These are phyloP conservation scores for Xenopus tropicalis DNA, from an alignment of 2,113 vertebrate species.

Conservation along the genomic window DNA sequence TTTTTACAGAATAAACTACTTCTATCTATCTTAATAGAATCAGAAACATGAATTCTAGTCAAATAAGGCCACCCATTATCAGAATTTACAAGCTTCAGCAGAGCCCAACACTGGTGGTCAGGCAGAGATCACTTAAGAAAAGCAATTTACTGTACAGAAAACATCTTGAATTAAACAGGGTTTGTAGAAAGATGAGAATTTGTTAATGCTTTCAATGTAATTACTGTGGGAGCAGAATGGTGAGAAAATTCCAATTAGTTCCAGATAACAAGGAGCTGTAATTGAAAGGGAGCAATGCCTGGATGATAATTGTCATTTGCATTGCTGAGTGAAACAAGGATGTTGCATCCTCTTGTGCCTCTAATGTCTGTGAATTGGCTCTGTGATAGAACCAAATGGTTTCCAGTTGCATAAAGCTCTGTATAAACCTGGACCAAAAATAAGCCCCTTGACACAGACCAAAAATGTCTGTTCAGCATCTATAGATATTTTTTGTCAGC, in stretches of 20 bases:
- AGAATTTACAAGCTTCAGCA: background rate
- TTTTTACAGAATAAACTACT: background rate
- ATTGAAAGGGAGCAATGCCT: constrained; percentile 14
- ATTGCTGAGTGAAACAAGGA: background rate
- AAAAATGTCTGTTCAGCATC: no score
- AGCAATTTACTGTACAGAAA: constrained; percentile 3
- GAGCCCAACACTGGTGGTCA: background rate
- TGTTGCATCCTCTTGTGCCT: background rate
- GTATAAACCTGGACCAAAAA: no score
- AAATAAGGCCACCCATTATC: background rate
- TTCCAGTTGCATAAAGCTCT: no score
- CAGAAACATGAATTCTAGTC: background rate
- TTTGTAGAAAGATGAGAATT: constrained; percentile 14
- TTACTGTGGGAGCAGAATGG: constrained; percentile 29
- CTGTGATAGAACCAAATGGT: no score
- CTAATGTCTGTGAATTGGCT: background rate
- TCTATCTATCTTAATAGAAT: background rate
- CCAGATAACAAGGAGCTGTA: constrained; percentile 19
- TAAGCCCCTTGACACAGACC: no score
- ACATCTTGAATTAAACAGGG: background rate
- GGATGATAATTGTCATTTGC: constrained; percentile 13
- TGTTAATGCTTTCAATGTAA: constrained; percentile 16
- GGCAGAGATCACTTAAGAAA: background rate
- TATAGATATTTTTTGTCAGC: no score
- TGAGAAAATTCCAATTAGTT: constrained; percentile 34